Conservation (phyloP, 2,797 vertebrate genomes). For the Trichosurus vulpecula region DNA sequence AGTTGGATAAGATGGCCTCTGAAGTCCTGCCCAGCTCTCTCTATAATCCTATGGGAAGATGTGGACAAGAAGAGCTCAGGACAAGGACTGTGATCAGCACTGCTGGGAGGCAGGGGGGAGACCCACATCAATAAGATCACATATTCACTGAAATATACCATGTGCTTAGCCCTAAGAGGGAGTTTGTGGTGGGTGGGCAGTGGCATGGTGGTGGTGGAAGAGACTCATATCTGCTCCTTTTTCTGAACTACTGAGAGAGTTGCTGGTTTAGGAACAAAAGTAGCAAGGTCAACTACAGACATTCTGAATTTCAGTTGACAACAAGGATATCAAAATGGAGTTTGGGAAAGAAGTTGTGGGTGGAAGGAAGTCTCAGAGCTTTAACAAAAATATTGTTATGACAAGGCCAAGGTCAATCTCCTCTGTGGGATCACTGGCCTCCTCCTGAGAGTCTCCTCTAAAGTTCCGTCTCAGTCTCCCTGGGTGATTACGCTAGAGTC, state of each 20-base stretch:
- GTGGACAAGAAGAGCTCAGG: background rate
- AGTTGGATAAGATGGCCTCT: background rate
- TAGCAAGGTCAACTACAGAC: background rate
- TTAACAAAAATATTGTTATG: background rate
- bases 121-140: background rate
- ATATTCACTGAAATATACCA: background rate
- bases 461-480: conserved; percentile 30
- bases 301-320: background rate
- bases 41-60: background rate
- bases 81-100: background rate
- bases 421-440: background rate
- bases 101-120: background rate
- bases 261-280: background rate
- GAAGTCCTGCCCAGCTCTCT: background rate
- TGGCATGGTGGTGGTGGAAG: background rate
- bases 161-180: background rate
- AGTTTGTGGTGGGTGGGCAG: too few relatives aligned
- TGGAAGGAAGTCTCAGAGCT: background rate
- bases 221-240: background rate
- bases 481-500: conserved; percentile 38
- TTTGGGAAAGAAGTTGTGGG: background rate
- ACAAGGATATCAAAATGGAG: background rate
- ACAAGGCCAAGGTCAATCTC: background rate
- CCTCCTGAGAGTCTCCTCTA: conserved; percentile 4
- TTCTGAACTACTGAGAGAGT: background rate